Conservation (phyloP, 2,797 vertebrate genomes). For the Enteromius paludinosus region DNA sequence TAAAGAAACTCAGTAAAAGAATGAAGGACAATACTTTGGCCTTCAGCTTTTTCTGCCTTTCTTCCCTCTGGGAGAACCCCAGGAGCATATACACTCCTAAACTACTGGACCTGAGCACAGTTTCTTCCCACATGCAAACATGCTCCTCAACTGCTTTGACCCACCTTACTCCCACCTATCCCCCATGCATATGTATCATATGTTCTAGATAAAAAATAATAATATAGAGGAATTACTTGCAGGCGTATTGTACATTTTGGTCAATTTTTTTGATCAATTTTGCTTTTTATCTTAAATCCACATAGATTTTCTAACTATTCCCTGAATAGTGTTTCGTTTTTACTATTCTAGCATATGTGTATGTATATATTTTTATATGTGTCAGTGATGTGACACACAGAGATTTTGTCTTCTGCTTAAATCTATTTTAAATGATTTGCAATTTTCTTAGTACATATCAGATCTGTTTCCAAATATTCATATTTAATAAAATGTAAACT, state of each 20-base stretch:
- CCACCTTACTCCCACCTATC: background rate
- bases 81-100: slow-evolving; percentile 4
- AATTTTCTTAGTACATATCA: background rate
- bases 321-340: background rate
- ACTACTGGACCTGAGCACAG: background rate
- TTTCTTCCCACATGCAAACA: slow-evolving; percentile 13
- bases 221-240: background rate
- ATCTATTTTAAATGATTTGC: background rate
- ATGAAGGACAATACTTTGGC: slow-evolving; percentile 34
- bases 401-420: background rate
- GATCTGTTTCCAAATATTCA: background rate
- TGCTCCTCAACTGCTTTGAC: slow-evolving; percentile 24
- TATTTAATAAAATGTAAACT: background rate
- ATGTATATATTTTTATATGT: background rate
- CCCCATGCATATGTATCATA: background rate
- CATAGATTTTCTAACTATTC: background rate
- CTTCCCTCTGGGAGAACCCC: slow-evolving; percentile 21
- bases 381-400: background rate
- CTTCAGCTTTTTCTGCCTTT: slow-evolving; percentile 32
- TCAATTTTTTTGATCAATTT: background rate
- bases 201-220: background rate
- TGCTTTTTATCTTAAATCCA: background rate
- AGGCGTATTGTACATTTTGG: background rate
- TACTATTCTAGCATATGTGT: background rate
- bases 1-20: slow-evolving; percentile 32